Conservation (phyloP, 2,888 invertebrate genomes). For the Dusona sp. region DNA sequence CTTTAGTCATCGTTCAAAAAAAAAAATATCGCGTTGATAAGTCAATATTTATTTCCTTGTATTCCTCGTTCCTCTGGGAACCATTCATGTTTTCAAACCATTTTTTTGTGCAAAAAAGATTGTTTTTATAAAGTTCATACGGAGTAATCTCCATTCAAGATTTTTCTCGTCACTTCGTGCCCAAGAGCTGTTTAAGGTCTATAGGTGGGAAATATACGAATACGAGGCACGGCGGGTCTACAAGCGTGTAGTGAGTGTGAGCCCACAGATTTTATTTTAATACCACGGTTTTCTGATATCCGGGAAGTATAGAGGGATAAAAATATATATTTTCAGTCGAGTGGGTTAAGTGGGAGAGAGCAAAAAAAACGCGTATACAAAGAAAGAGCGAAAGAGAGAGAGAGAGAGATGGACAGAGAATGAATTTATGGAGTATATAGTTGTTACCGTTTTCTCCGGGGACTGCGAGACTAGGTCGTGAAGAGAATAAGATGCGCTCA, state of each 20-base stretch:
- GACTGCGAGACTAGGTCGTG: constrained; percentile 56
- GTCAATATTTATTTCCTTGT: background rate
- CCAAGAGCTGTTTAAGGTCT: constrained; percentile 4
- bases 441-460: constrained; percentile 48
- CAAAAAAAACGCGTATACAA: background rate
- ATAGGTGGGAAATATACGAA: constrained; percentile 22
- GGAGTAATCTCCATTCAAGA: constrained; percentile 23
- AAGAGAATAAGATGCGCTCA: constrained; percentile 65
- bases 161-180: constrained; percentile 26
- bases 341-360: constrained; percentile 19
- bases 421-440: constrained; percentile 55
- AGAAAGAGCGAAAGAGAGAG: constrained; percentile 14
- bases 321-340: constrained; percentile 58
- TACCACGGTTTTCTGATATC: constrained; percentile 61
- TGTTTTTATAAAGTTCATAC: background rate
- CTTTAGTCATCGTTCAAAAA: background rate
- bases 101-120: constrained; percentile 1
- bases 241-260: constrained; percentile 8
- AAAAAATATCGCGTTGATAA: background rate
- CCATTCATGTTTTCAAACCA: background rate
- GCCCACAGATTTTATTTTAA: constrained; percentile 62
- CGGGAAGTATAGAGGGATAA: constrained; percentile 52
- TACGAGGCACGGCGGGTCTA: constrained; percentile 27
- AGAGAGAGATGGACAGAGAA: constrained; percentile 40
- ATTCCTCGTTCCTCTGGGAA: background rate